Evolutionary conservation across 2,797 vertebrate genomes (phyloP).

Genomic region (Manis javanica): DNA sequence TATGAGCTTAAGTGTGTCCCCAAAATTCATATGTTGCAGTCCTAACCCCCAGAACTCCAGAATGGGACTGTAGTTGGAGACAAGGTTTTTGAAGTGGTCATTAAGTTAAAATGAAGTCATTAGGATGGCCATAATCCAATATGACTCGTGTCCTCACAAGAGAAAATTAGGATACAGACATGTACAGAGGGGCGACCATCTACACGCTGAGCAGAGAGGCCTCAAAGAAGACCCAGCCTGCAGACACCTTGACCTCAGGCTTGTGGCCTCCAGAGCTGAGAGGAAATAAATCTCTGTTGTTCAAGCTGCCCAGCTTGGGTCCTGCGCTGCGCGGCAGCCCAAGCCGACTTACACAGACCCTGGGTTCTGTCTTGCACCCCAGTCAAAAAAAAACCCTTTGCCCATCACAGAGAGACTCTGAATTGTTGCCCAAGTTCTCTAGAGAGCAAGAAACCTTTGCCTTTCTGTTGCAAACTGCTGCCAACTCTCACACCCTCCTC

Average conservation of each 20-base stretch:
- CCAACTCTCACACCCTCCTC: not conserved
- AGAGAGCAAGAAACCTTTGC: not conserved
- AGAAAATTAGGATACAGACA: not conserved
- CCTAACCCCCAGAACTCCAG: not conserved
- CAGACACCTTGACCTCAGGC: not conserved
- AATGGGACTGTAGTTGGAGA: not conserved
- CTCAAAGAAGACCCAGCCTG: fast-evolving
- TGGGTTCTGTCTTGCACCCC: not conserved
- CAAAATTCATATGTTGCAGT: too few species aligned
- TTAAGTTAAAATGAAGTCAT: not conserved
- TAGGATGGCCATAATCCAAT: fast-evolving
- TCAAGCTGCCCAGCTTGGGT: not conserved
- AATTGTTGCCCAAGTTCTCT: not conserved
- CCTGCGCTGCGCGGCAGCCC: fast-evolving
- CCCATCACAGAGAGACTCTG: not conserved
- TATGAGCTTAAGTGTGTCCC: fast-evolving
- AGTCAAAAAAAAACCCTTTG: too few species aligned
- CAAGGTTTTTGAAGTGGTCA: not conserved
- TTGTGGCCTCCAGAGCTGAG: not conserved
- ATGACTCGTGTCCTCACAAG: not conserved
- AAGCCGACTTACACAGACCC: fast-evolving
- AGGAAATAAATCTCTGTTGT: not conserved
- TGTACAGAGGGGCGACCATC: not conserved
- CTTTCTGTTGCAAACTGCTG: not conserved
- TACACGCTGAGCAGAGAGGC: too few species aligned